Percentiles rank a stretch among this genome's conserved stretches.
Conservation (phyloP, 1,140 invertebrate genomes). For the Cydia fagiglandana region DNA sequence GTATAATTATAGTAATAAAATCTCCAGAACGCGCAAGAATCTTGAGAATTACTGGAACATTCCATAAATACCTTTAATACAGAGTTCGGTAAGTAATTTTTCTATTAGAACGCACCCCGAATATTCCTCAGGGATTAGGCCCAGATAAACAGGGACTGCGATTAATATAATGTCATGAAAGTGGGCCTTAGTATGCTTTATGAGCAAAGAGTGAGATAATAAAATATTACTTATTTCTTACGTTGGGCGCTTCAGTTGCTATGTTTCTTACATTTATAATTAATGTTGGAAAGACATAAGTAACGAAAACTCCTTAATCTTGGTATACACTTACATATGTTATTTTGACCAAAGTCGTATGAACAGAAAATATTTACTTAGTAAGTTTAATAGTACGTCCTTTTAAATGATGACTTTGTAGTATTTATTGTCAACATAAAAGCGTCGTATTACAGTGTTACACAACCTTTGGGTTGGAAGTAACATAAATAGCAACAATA, state of each 20-base stretch:
- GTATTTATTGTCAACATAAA: too few species aligned
- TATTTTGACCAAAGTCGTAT: too few species aligned
- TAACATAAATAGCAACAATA: neutral
- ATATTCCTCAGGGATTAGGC: constrained; percentile 27
- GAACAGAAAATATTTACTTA: too few species aligned
- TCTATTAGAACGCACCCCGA: constrained; percentile 33
- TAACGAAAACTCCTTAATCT: too few species aligned
- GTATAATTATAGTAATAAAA: constrained; percentile 20
- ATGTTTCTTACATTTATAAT: constrained; percentile 21
- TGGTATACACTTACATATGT: too few species aligned
- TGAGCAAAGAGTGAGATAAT: constrained; percentile 40
- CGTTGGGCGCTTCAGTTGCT: constrained; percentile 20
- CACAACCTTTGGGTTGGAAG: neutral
- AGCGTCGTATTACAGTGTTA: too few species aligned
- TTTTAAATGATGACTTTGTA: too few species aligned
- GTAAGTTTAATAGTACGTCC: too few species aligned
- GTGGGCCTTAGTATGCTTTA: constrained; percentile 37
- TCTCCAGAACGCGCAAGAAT: neutral
- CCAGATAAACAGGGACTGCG: constrained; percentile 35
- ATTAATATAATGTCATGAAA: constrained; percentile 39
- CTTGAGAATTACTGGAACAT: constrained; percentile 11
- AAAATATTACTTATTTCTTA: constrained; percentile 33
- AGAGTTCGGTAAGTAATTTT: constrained; percentile 31
- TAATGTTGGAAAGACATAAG: constrained; percentile 16
- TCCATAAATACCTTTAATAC: constrained; percentile 28